Conservation (phyloP, 2,113 vertebrate species). For the Pseudonaja textilis region DNA sequence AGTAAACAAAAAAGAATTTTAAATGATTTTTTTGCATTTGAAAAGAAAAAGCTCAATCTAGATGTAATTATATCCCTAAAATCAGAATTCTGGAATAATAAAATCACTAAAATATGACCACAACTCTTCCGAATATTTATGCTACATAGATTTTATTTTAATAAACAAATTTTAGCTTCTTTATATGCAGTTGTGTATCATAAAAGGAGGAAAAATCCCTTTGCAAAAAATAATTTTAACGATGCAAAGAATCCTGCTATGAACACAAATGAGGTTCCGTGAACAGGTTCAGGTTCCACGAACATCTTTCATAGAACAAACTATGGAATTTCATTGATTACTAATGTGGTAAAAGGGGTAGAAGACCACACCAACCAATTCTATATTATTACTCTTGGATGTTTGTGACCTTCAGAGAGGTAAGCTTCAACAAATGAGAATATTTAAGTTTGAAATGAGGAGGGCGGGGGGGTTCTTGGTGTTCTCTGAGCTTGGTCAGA, state of each 20-base stretch:
- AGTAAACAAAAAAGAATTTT: not conserved
- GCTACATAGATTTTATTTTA: not conserved
- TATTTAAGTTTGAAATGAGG: too few species aligned
- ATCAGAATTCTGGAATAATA: not conserved
- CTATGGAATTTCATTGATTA: not conserved
- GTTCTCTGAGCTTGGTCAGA: too few species aligned
- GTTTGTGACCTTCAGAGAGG: not conserved
- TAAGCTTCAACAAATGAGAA: not conserved
- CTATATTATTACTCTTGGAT: not conserved
- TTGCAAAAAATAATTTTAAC: not conserved
- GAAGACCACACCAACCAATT: not conserved
- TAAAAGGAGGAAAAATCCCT: not conserved
- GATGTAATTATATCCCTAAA: not conserved
- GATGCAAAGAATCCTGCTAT: not conserved
- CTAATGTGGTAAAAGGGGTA: not conserved
- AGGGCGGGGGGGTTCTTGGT: too few species aligned
- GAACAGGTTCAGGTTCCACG: not conserved
- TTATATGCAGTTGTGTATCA: not conserved
- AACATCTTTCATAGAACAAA: not conserved
- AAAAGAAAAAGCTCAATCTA: not conserved
- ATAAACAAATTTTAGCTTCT: not conserved
- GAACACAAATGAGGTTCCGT: not conserved
- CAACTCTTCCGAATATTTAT: not conserved
- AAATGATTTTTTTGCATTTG: not conserved
- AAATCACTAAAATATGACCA: not conserved